A percentile compares a stretch with the other conserved stretches of the same genome.
Evolutionary conservation across 2,113 vertebrate species (phyloP).

Genomic region (Pedetes capensis): DNA sequence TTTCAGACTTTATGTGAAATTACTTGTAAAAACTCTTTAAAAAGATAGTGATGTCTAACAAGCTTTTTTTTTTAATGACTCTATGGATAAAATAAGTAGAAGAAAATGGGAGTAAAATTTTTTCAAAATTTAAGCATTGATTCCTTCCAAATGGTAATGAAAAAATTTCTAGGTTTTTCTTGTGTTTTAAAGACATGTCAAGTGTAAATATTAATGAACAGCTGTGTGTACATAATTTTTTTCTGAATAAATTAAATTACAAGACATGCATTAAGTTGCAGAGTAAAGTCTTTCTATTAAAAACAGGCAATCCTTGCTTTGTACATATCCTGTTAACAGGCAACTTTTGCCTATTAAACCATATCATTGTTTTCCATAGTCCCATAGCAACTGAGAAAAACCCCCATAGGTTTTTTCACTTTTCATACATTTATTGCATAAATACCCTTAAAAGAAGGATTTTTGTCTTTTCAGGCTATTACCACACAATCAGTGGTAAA

Average conservation of each 20-base stretch:
- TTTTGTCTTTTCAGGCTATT: not conserved
- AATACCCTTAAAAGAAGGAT: not conserved
- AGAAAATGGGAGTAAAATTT: not conserved
- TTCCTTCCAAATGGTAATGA: not conserved
- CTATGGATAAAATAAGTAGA: not conserved
- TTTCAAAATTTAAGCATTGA: not conserved
- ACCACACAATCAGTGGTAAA: not conserved
- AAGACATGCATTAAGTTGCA: not conserved
- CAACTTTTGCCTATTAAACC: not conserved
- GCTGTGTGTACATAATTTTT: not conserved
- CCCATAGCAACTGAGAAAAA: not conserved
- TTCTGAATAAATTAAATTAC: conserved; percentile 15
- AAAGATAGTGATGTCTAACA: not conserved
- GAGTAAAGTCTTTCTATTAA: not conserved
- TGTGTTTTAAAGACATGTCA: not conserved
- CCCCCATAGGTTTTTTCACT: not conserved
- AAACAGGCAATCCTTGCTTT: not conserved
- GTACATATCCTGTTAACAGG: not conserved
- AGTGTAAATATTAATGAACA: conserved; percentile 16
- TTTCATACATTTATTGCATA: not conserved
- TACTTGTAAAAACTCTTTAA: conserved; percentile 12
- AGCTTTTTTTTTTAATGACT: not conserved
- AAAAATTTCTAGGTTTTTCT: not conserved
- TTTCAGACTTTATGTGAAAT: not conserved
- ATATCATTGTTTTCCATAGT: not conserved